Base-by-base conservation (phyloP, 2,888 invertebrate genomes). In the Cremastinae sp. region DNA sequence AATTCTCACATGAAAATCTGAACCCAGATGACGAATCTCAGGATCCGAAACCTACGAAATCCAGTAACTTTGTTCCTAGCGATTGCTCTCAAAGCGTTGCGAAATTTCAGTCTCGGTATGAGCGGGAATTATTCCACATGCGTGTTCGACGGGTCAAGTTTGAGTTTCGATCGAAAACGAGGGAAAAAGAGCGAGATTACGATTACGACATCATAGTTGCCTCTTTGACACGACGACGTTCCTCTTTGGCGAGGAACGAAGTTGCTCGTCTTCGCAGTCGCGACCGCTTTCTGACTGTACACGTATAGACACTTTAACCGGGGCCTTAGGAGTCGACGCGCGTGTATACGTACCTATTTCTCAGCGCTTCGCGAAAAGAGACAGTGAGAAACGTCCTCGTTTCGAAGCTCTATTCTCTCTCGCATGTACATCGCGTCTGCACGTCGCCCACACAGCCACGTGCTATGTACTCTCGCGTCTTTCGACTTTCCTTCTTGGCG, bases 371-470 rank as follows among this genome's bases (percentile, higher is more conserved):
- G 64, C n/a, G 51, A 64, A 69, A 68, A 74, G 37, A 59, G 59
- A 53, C 51, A 58, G 41, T 10, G 58, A 65, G 65, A 45, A 59
- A 45, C 73, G 59, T 73, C 59, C 59, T 73, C 72, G 59, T 73
- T 73, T 73, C 65, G 51, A 20, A 12, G 51, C 51, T 65, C 43
- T 45, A 73, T 65, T 72, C 51, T 65, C 35, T 28, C 28, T 5
- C 28, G 28, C 28, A 28, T 28, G 28, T 28, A 28, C 28, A 28
- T 5, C 28, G 28, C 28, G 28, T 28, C 58, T 16, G n/a, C 20
- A 39, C 12, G 14, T 9, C 9, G 47, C 10, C 16, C 7, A 16
- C 12, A 22, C 20, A 4, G 5, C 20, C 58, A 39, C 20, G 22
- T 28, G 14, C 39, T 37, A 22, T 53, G n/a, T 65, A 73, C 59